Evolutionary conservation across 2,888 invertebrate species (phyloP).

Genomic region (Chrysina gloriosa): DNA sequence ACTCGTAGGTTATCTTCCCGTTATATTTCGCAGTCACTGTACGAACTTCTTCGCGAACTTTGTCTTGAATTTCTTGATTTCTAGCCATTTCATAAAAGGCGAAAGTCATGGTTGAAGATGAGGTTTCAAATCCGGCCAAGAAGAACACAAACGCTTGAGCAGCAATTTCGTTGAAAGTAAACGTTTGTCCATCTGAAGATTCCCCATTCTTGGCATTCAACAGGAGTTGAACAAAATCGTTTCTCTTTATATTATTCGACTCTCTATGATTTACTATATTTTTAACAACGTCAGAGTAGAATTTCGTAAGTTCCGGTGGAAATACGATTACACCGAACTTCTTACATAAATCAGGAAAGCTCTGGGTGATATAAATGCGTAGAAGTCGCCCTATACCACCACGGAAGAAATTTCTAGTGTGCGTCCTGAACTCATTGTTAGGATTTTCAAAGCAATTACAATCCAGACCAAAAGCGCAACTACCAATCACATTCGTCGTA

Average conservation of each 20-base stretch:
- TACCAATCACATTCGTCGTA: constrained; percentile 29
- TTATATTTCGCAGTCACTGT: constrained; percentile 53
- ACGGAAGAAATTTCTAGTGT: neutral
- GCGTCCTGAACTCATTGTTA: constrained; percentile 11
- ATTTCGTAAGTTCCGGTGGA: constrained; percentile 50
- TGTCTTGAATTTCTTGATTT: constrained; percentile 62
- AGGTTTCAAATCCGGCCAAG: constrained; percentile 65
- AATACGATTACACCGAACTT: constrained; percentile 45
- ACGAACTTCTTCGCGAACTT: constrained; percentile 61
- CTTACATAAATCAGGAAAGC: constrained; percentile 45
- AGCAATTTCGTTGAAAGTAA: constrained; percentile 46
- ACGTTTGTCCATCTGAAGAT: neutral
- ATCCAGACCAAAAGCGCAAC: constrained; percentile 32
- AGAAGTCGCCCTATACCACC: neutral
- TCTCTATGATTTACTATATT: constrained; percentile 52
- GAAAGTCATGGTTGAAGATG: constrained; percentile 61
- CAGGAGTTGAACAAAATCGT: constrained; percentile 59
- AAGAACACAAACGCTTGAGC: constrained; percentile 63
- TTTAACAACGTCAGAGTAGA: constrained; percentile 54
- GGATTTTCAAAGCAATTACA: constrained; percentile 27
- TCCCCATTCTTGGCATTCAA: constrained; percentile 48
- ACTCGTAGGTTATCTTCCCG: constrained; percentile 62
- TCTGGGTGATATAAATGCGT: constrained; percentile 38
- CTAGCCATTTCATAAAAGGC: constrained; percentile 60
- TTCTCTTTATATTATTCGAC: constrained; percentile 47